Percentiles rank a stretch among this genome's conserved stretches.
phyloP scores from a whole-genome alignment of 2,113 vertebrate genomes.

The Pelecanoides urinatrix region DNA sequence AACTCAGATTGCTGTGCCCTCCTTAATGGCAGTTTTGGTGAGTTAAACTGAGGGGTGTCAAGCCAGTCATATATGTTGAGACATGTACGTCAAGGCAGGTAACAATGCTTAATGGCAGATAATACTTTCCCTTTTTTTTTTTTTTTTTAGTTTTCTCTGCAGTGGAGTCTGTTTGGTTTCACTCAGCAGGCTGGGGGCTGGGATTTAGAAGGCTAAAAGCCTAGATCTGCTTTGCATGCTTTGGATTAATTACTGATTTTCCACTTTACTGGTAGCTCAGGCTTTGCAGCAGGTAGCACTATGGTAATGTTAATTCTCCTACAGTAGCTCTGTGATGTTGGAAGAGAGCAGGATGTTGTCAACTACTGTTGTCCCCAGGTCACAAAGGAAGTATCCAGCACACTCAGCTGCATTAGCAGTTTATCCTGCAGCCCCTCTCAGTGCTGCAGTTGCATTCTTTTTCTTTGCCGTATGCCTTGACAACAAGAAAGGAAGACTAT shows the following conservation, averaged over 20 bases:
- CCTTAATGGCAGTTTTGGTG: background rate
- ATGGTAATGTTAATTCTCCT: background rate
- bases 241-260: background rate
- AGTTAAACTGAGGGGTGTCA: background rate
- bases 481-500: background rate
- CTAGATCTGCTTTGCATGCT: background rate
- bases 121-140: background rate
- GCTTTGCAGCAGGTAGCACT: background rate
- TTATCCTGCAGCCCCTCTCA: background rate
- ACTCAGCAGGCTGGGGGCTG: background rate
- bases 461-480: background rate
- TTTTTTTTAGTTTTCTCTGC: background rate
- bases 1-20: background rate
- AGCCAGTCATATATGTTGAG: background rate
- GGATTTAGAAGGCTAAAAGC: background rate
- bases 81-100: background rate
- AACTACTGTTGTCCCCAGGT: background rate
- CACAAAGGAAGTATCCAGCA: background rate
- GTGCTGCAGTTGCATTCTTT: background rate
- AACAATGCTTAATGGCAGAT: background rate
- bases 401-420: background rate
- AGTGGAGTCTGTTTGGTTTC: background rate
- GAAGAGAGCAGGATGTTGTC: background rate
- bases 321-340: fast-evolving
- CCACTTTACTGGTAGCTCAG: background rate